Evolutionary conservation across 2,888 invertebrate species (phyloP).

Genomic region (Drosophila mayaguana): DNA sequence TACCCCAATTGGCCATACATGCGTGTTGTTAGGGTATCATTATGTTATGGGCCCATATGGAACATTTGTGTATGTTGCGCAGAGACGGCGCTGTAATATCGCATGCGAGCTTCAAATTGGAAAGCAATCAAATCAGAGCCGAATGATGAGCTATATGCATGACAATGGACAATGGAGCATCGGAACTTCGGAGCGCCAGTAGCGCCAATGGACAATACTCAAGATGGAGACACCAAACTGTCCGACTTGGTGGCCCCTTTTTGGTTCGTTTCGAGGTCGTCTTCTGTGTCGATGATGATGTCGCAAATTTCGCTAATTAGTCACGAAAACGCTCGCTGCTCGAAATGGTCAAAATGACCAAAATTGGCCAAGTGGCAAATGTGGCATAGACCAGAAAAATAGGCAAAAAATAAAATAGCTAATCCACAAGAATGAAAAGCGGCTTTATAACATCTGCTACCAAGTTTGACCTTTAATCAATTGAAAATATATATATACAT

Average conservation of each 20-base stretch:
- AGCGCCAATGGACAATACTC: conserved; percentile 6
- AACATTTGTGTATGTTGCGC: conserved; percentile 29
- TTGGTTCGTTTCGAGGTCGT: conserved; percentile 12
- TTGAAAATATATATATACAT: background rate
- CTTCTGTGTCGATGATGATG: conserved; percentile 41
- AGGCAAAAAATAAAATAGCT: background rate
- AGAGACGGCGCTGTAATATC: conserved; percentile 31
- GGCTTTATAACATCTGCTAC: conserved; percentile 46
- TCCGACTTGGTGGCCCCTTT: background rate
- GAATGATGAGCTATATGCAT: conserved; percentile 51
- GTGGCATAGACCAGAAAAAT: conserved; percentile 34
- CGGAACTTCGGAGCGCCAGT: conserved; percentile 27
- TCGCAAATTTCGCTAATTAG: conserved; percentile 73
- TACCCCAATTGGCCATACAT: background rate
- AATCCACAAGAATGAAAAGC: conserved; percentile 24
- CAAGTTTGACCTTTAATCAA: conserved; percentile 12
- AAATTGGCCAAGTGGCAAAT: conserved; percentile 55
- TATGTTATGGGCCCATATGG: conserved; percentile 29
- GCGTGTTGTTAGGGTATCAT: conserved; percentile 8
- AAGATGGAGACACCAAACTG: conserved; percentile 29
- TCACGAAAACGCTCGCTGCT: conserved; percentile 66
- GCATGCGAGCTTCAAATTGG: conserved; percentile 69
- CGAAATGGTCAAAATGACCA: conserved; percentile 66
- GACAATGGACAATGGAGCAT: conserved; percentile 48
- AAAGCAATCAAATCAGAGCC: conserved; percentile 73